These are phyloP conservation scores for Calyptommatus sinebrachiatus DNA, from an alignment of 2,113 vertebrate genomes.

Conservation along the genomic window DNA sequence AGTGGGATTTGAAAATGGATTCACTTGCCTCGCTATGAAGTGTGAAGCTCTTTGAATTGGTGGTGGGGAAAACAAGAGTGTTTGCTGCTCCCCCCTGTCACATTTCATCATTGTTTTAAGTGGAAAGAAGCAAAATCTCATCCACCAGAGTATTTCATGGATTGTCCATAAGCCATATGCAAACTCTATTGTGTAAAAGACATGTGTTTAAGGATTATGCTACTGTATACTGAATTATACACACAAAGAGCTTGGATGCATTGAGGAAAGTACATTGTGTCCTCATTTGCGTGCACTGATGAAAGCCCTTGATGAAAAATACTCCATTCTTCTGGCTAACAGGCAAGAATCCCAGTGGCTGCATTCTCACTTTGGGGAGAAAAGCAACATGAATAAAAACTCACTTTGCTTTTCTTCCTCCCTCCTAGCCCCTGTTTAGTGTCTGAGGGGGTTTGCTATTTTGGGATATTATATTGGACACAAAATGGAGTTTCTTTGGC, in stretches of 20 bases:
- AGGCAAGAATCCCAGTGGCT: background rate
- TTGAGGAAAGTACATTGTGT: background rate
- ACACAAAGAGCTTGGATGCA: too few relatives aligned
- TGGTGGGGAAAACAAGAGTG: too few relatives aligned
- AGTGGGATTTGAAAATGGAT: background rate
- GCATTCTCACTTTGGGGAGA: too few relatives aligned
- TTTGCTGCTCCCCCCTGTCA: background rate
- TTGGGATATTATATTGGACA: too few relatives aligned
- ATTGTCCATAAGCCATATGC: background rate
- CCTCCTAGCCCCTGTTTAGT: too few relatives aligned
- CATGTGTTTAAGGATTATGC: too few relatives aligned
- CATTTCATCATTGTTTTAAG: background rate
- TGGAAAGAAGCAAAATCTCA: background rate
- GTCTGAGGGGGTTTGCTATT: too few relatives aligned
- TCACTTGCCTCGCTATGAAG: background rate
- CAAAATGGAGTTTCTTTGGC: too few relatives aligned
- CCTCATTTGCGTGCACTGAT: background rate
- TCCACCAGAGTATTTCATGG: background rate
- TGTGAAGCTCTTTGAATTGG: background rate
- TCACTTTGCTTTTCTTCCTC: too few relatives aligned
- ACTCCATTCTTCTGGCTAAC: background rate
- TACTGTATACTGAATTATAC: background rate
- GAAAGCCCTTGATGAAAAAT: background rate
- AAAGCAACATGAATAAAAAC: too few relatives aligned
- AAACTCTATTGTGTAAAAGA: background rate